These are phyloP conservation scores for Melanostoma scalare DNA, from an alignment of 2,888 invertebrate genomes.

Conservation along the genomic window DNA sequence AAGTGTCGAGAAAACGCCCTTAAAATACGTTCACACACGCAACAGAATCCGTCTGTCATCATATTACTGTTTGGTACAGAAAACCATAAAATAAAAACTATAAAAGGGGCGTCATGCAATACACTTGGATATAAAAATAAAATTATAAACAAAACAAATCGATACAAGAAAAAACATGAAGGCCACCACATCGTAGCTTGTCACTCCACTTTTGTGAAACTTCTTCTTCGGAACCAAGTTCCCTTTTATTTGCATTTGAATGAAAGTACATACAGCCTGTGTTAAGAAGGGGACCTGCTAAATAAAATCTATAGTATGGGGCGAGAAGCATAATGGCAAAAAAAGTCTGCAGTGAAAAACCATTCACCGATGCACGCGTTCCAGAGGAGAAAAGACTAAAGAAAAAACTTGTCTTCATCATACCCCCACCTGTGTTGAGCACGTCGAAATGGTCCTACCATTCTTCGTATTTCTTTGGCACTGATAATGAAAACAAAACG, in stretches of 20 bases:
- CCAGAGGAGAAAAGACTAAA: background rate
- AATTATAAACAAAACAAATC: constrained; percentile 35
- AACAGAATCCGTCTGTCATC: constrained; percentile 18
- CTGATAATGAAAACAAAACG: constrained; percentile 36
- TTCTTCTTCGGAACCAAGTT: constrained; percentile 28
- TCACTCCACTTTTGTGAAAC: background rate
- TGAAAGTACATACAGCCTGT: background rate
- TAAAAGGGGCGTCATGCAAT: constrained; percentile 60
- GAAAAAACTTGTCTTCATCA: background rate
- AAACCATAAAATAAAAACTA: constrained; percentile 32
- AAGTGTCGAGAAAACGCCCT: constrained; percentile 59
- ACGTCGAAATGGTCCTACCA: background rate
- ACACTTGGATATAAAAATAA: constrained; percentile 23
- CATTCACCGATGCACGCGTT: constrained; percentile 26
- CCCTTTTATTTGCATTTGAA: constrained; percentile 52
- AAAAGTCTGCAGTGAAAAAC: background rate
- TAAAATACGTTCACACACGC: constrained; percentile 42
- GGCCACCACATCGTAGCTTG: constrained; percentile 27
- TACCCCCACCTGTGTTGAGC: background rate
- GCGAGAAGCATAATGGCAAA: constrained; percentile 11
- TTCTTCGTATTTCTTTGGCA: constrained; percentile 5
- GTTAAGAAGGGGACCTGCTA: background rate
- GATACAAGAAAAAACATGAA: constrained; percentile 49
- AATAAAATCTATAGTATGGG: constrained; percentile 5
- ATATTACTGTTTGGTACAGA: constrained; percentile 13